phyloP scores from a whole-genome alignment of 2,888 invertebrate genomes.

The Deroplatys truncata region DNA sequence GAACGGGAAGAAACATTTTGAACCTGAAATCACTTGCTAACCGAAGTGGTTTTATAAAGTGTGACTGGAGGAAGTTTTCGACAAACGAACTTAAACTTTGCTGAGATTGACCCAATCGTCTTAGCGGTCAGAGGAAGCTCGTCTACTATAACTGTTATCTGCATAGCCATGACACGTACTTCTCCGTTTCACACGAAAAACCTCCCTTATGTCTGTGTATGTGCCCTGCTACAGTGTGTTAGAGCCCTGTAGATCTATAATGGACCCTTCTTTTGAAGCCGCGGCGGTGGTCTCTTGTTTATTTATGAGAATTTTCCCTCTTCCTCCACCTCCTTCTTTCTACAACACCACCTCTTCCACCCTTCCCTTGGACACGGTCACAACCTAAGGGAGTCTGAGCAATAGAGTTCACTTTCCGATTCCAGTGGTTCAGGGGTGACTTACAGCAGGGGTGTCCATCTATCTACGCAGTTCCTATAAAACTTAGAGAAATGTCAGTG shows the following conservation, averaged over 20 bases:
- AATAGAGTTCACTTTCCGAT: conserved; percentile 6
- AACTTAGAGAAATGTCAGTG: too few relatives aligned
- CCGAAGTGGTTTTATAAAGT: not conserved
- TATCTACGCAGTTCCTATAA: not conserved
- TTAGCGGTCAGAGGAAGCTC: not conserved
- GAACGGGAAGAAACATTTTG: not conserved
- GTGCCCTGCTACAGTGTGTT: not conserved
- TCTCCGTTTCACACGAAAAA: not conserved
- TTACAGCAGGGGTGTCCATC: not conserved
- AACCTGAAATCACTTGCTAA: not conserved
- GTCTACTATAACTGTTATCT: not conserved
- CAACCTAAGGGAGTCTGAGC: not conserved
- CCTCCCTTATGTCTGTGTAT: not conserved
- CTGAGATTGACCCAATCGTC: not conserved
- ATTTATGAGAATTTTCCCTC: conserved; percentile 20
- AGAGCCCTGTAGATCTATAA: conserved; percentile 5
- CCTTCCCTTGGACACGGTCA: conserved; percentile 1
- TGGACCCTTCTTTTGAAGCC: conserved; percentile 15
- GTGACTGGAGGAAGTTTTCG: not conserved
- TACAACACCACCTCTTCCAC: not conserved
- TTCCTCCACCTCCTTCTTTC: not conserved
- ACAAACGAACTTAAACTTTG: not conserved
- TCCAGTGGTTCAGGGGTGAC: not conserved
- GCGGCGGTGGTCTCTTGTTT: conserved; percentile 18
- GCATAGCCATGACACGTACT: not conserved